phyloP scores from a whole-genome alignment of 2,888 invertebrate genomes.

The Villa cingulata region DNA sequence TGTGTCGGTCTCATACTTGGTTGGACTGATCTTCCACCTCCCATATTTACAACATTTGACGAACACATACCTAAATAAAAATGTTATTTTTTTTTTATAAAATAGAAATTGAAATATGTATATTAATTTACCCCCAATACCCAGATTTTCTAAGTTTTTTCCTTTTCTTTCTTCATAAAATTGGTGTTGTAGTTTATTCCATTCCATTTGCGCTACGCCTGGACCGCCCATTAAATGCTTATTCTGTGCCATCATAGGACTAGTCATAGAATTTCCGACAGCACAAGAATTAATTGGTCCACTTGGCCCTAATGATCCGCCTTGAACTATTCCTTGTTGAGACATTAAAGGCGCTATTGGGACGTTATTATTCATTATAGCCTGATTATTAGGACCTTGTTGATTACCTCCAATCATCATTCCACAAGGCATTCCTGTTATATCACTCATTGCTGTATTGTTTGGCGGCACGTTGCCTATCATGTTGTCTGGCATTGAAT shows the following conservation, averaged over 20 bases:
- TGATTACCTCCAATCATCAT: slow-evolving; percentile 7
- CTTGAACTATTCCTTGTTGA: slow-evolving; percentile 7
- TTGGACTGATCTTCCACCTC: slow-evolving; percentile 13
- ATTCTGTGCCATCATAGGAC: slow-evolving; percentile 13
- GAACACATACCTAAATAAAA: slow-evolving; percentile 2
- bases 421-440: slow-evolving; percentile 6
- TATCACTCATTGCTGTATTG: slow-evolving; percentile 6
- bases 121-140: slow-evolving; percentile 2
- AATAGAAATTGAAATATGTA: no score
- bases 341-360: neutral
- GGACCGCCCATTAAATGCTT: slow-evolving; percentile 16
- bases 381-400: neutral
- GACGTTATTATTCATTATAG: slow-evolving; percentile 13
- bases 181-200: slow-evolving; percentile 82
- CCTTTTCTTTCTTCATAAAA: slow-evolving; percentile 58
- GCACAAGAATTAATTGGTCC: slow-evolving; percentile 11
- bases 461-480: slow-evolving; percentile 14
- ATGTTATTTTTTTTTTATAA: neutral
- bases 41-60: neutral
- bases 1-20: slow-evolving; percentile 13
- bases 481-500: slow-evolving; percentile 19
- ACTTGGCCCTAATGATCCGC: slow-evolving; percentile 12
- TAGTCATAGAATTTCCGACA: slow-evolving; percentile 4
- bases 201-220: slow-evolving; percentile 60
- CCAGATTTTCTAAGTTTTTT: slow-evolving; percentile 20